Evolutionary conservation across 2,888 invertebrate species (phyloP), one percentile per base, ranked within the genome.

Genomic region (Drosophila diplacantha): DNA sequence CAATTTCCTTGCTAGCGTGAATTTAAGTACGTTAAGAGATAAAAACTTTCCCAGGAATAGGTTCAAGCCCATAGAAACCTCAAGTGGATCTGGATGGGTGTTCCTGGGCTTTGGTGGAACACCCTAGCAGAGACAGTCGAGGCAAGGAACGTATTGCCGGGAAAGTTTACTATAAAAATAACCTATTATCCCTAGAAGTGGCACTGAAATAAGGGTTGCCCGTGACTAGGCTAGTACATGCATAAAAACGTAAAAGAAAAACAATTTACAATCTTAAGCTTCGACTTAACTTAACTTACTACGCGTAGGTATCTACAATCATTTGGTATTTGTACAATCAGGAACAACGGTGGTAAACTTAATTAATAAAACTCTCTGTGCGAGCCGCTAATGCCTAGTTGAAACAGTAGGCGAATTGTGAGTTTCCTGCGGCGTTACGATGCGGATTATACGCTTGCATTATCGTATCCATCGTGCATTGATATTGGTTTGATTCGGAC

Each of bases 391-490:
- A 69, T 24, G 41, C 54, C 64, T 75, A 83, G 49, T 84, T 84
- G 31, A 79, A 84, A 37, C 83, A 84, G 66, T 81, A 84, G 58
- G 80, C 83, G 38, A 83, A 80, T 62, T 85, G 84, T 4, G 79
- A 63, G 43, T 74, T 82, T 59, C 75, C 66, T 57, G 75, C 65
- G 43, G 66, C 62, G 57, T 81, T 84, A 71, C 78, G 83, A 83
- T 84, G 84, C 18, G 79, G 76, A 74, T 78, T 85, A 83, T 85
- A 85, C 81, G 84, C 82, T 81, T 84, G 80, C 78, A 84, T 84
- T 75, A 85, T 73, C 77, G 85, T 83, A 83, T 85, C 85, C 84
- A 85, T 85, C 74, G 85, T 79, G 66, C 80, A 82, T 62, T 84
- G 82, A 53, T 83, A 84, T 62, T 80, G 78, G 41, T 58, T 72